Evolutionary conservation across 2,113 vertebrate species (phyloP), one percentile per base, ranked within the genome.

Genomic region (Silurus meridionalis): DNA sequence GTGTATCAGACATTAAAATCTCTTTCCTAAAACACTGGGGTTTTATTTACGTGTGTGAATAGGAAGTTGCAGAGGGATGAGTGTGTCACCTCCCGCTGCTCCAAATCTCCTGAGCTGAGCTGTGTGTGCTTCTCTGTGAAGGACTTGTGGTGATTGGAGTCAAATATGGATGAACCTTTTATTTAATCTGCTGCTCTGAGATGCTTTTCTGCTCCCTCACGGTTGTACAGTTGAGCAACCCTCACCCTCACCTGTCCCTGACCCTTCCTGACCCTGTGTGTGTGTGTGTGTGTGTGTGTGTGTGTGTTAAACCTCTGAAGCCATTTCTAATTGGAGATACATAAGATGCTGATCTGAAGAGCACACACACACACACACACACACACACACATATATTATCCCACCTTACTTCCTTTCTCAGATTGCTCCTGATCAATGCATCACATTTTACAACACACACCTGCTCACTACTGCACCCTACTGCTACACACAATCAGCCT

Each of bases 381-480:
- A 55, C 63, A 7, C 50, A 11, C 48, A 71, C 64, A 67, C n/a
- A 66, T 23, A 66, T 8, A 77, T 0, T 25, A 58, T 88, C 80
- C 84, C 80, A 78, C 84, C 53, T 53, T 37, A 87, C 83, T 87
- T 79, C 86, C 63, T 7, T 66, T 69, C 63, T 46, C 63, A 55
- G 80, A 84, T 80, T 46, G 23, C 53, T 67, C 53, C 80, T 87
- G 86, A 87, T 83, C 80, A 67, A 80, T 83, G 60, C 60, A 77
- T 71, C 60, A 15, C 77, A 71, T 55, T 83, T 83, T 63, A 79
- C 61, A 79, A 83, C 50, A 10, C 74, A 80, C 86, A 87, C 63
- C 86, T 87, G 86, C 86, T 84, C 82, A 69, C 28, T 81, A 60
- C 37, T 60, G 53, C 74, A 87, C 37, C 71, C 72, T 64, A 77